These are phyloP conservation scores for Heliothis subflexa DNA, from an alignment of 1,140 invertebrate species.

Conservation along the genomic window DNA sequence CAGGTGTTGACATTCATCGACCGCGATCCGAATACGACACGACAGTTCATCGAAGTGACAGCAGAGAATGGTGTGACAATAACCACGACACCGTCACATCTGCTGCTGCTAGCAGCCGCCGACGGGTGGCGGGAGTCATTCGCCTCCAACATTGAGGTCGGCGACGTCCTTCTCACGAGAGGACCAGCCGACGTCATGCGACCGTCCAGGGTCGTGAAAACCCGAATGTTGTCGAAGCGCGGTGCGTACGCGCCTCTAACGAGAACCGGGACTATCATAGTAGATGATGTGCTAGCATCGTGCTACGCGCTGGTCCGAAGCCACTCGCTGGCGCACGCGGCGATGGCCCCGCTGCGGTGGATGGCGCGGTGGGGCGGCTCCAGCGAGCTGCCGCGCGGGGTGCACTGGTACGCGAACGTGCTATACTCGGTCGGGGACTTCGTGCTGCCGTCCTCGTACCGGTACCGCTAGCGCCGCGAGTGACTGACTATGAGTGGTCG, in stretches of 20 bases:
- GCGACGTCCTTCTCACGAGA: conserved; percentile 85
- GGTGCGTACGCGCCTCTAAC: conserved; percentile 98
- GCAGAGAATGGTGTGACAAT: conserved; percentile 90
- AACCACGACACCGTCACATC: conserved; percentile 94
- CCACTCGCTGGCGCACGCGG: conserved; percentile 93
- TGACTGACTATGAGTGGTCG: conserved; percentile 53
- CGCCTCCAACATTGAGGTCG: conserved; percentile 73
- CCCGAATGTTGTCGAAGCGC: conserved; percentile 86
- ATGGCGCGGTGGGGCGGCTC: conserved; percentile 65
- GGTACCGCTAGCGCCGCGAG: conserved; percentile 71
- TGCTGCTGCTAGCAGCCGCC: conserved; percentile 88
- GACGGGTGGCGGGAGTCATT: conserved; percentile 81
- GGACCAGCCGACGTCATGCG: conserved; percentile 82
- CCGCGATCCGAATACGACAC: conserved; percentile 88
- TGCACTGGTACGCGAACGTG: conserved; percentile 95
- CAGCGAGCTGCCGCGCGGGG: conserved; percentile 84
- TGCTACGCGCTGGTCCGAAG: conserved; percentile 97
- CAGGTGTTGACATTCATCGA: conserved; percentile 93
- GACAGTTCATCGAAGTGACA: conserved; percentile 90
- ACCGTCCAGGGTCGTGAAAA: conserved; percentile 88
- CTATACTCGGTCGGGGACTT: conserved; percentile 91
- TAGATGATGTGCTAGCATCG: conserved; percentile 96
- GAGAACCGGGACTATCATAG: conserved; percentile 93
- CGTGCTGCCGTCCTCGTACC: conserved; percentile 88
- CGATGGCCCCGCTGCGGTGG: conserved; percentile 92